These are phyloP conservation scores for Caenorhabditis virilis DNA, from an alignment of 2,888 invertebrate genomes.

Conservation along the genomic window DNA sequence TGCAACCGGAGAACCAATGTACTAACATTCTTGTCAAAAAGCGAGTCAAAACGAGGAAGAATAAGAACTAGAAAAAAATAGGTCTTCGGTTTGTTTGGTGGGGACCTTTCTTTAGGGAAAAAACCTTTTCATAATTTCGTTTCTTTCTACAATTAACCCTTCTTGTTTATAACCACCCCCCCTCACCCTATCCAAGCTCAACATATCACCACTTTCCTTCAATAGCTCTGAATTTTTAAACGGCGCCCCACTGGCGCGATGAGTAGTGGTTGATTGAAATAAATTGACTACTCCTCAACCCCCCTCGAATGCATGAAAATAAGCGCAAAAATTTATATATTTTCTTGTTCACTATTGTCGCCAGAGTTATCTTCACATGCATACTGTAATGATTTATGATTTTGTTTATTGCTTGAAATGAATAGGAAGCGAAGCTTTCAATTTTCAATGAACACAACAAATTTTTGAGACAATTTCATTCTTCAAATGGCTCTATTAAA, in stretches of 20 bases:
- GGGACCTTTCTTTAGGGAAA: neutral
- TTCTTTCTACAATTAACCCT: too few relatives aligned
- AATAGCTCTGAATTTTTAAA: slow-evolving; percentile 37
- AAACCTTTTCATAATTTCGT: too few relatives aligned
- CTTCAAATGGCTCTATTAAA: too few relatives aligned
- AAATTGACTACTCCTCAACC: too few relatives aligned
- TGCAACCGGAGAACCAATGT: slow-evolving; percentile 22
- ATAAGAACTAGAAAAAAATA: neutral
- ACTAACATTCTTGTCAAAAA: slow-evolving; percentile 3
- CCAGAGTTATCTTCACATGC: too few relatives aligned
- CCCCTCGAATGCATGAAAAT: slow-evolving; percentile 40
- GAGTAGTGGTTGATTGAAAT: slow-evolving; percentile 26
- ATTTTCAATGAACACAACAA: neutral
- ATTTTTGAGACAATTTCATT: neutral
- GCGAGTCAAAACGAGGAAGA: neutral
- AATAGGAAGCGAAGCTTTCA: neutral
- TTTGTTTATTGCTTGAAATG: slow-evolving; percentile 13
- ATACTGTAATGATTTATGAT: slow-evolving; percentile 36
- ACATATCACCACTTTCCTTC: too few relatives aligned
- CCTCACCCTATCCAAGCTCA: too few relatives aligned
- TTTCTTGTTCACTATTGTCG: too few relatives aligned
- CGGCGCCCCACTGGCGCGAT: slow-evolving; percentile 21
- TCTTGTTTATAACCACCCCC: slow-evolving; percentile 8
- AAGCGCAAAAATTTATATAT: slow-evolving; percentile 16
- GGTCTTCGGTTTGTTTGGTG: too few relatives aligned